A percentile compares a stretch with the other conserved stretches of the same genome.
phyloP scores from a whole-genome alignment of 2,888 invertebrate species.

The Marasmarcha lunaedactyla region DNA sequence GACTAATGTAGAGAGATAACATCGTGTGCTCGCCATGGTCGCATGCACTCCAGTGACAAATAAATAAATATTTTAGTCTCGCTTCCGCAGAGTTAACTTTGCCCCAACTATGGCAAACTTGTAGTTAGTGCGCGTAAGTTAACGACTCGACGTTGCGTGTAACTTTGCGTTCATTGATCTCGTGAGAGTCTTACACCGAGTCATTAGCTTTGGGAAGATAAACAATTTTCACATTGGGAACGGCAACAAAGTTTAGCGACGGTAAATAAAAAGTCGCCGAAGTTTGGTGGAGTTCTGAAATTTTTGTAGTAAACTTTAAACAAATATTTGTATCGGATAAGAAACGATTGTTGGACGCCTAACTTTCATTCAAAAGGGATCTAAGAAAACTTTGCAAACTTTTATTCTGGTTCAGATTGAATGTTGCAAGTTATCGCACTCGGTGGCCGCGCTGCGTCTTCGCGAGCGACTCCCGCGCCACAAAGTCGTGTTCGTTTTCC shows the following conservation, averaged over 20 bases:
- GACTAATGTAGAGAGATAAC: constrained; percentile 36
- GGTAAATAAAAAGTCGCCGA: not conserved
- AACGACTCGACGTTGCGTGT: constrained; percentile 40
- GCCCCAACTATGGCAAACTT: constrained; percentile 40
- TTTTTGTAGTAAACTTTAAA: too few relatives aligned
- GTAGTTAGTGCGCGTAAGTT: constrained; percentile 49
- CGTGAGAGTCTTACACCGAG: constrained; percentile 33
- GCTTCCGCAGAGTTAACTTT: constrained; percentile 35
- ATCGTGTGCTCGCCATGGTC: constrained; percentile 28
- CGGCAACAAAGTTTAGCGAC: not conserved
- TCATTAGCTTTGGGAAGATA: constrained; percentile 1
- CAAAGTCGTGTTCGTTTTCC: constrained; percentile 38
- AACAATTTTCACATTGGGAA: not conserved
- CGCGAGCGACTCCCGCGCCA: too few relatives aligned
- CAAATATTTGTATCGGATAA: too few relatives aligned
- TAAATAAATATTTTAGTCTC: constrained; percentile 45
- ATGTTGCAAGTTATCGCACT: constrained; percentile 34
- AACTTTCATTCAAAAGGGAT: too few relatives aligned
- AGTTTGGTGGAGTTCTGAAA: too few relatives aligned
- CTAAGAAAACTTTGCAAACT: constrained; percentile 38
- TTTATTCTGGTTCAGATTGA: constrained; percentile 50
- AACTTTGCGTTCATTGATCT: constrained; percentile 41
- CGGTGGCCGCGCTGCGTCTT: too few relatives aligned
- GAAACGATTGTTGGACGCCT: too few relatives aligned
- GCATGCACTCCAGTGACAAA: constrained; percentile 24